A percentile compares a stretch with the other conserved stretches of the same genome.
Evolutionary conservation across 2,113 vertebrate genomes (phyloP).

Genomic region (Mesoclemmys tuberculata): DNA sequence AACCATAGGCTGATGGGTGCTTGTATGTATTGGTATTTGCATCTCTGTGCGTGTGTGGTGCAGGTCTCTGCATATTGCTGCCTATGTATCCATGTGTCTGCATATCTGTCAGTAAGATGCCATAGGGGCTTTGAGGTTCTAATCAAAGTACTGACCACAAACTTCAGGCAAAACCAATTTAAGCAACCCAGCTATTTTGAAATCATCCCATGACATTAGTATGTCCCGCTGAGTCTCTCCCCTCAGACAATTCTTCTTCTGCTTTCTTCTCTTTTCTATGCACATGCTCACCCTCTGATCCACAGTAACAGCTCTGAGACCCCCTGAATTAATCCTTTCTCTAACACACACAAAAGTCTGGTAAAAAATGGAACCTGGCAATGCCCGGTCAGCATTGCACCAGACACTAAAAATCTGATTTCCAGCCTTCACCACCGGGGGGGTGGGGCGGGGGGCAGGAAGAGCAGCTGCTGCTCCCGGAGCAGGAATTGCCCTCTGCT

Average conservation of each 20-base stretch:
- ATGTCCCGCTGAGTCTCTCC: neutral
- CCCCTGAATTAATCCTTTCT: neutral
- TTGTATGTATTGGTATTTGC: neutral
- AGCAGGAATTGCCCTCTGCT: no score
- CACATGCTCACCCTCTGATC: neutral
- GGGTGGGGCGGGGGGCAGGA: no score
- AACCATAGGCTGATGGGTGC: neutral
- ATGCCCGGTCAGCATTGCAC: no score
- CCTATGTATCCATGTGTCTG: neutral
- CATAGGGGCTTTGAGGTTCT: neutral
- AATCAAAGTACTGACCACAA: neutral
- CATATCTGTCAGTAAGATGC: neutral
- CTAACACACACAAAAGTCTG: no score
- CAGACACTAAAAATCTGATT: no score
- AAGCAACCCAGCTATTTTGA: slow-evolving; percentile 14
- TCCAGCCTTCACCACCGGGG: no score
- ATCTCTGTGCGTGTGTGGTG: neutral
- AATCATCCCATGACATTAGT: neutral
- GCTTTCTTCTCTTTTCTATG: neutral
- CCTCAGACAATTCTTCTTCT: neutral
- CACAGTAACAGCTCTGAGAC: rapidly evolving
- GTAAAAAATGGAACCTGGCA: no score
- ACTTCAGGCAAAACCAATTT: slow-evolving; percentile 1
- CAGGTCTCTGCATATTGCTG: neutral
- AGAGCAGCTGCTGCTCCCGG: no score